phyloP scores from a whole-genome alignment of 1,140 invertebrate genomes.

The Aphidius ervi region DNA sequence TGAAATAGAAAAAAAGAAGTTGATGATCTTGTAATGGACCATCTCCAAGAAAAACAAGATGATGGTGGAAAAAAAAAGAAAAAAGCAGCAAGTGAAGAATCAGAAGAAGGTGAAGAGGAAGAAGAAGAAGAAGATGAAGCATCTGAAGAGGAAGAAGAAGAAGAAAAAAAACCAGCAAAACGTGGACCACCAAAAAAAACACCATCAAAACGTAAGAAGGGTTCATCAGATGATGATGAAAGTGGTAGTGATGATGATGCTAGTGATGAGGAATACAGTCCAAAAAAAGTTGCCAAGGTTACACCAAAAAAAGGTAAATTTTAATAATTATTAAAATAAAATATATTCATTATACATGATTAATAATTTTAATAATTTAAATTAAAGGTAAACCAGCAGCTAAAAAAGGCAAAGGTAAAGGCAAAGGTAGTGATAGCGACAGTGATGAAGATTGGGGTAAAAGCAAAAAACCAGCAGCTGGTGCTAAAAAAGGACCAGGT shows the following conservation, averaged over 20 bases:
- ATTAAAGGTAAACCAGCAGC: constrained; percentile 37
- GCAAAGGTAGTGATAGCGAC: constrained; percentile 68
- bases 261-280: constrained; percentile 66
- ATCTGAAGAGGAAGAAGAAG: constrained; percentile 57
- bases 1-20: constrained; percentile 74
- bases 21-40: constrained; percentile 78
- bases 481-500: constrained; percentile 51
- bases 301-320: constrained; percentile 47
- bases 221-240: constrained; percentile 59
- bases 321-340: neutral
- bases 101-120: constrained; percentile 61
- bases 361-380: neutral
- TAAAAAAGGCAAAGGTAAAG: constrained; percentile 56
- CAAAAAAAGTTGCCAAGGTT: constrained; percentile 56
- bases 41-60: constrained; percentile 60
- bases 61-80: constrained; percentile 54
- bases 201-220: constrained; percentile 56
- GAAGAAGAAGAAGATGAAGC: constrained; percentile 58
- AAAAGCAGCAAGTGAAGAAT: constrained; percentile 53
- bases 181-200: constrained; percentile 53
- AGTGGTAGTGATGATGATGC: constrained; percentile 62
- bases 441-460: constrained; percentile 77
- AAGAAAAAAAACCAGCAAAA: constrained; percentile 62
- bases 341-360: neutral
- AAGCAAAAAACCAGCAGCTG: constrained; percentile 53